phyloP scores from a whole-genome alignment of 2,113 vertebrate genomes.

The Alosa alosa region DNA sequence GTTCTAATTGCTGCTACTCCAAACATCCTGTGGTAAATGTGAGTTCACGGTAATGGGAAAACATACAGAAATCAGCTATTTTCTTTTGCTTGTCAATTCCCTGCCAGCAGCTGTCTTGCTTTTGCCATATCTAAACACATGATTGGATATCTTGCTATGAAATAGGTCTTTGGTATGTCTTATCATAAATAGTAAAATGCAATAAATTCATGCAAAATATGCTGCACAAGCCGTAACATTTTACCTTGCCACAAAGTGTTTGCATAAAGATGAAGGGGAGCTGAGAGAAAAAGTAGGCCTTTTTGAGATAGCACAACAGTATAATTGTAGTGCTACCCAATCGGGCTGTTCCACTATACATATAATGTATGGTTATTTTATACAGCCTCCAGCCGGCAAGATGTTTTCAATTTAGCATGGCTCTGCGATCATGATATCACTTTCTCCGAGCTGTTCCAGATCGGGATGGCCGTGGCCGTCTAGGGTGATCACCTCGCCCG shows the following conservation, averaged over 20 bases:
- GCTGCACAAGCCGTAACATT: slow-evolving; percentile 4
- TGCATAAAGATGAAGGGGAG: slow-evolving; percentile 60
- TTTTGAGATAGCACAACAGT: slow-evolving; percentile 68
- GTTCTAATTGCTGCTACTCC: slow-evolving; percentile 11
- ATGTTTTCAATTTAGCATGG: slow-evolving; percentile 83
- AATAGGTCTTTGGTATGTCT: slow-evolving; percentile 8
- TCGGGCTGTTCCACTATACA: slow-evolving; percentile 72
- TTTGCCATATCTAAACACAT: neutral
- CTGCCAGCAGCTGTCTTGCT: neutral
- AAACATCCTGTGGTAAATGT: neutral
- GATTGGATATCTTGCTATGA: neutral
- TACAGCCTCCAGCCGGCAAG: slow-evolving; percentile 77
- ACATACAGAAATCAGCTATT: neutral
- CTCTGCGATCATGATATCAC: slow-evolving; percentile 80
- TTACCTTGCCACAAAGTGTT: slow-evolving; percentile 49
- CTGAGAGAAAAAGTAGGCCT: slow-evolving; percentile 41
- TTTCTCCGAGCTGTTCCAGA: slow-evolving; percentile 66
- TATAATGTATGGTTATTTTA: slow-evolving; percentile 79
- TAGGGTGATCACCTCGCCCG: slow-evolving; percentile 74
- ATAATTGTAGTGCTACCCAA: slow-evolving; percentile 76
- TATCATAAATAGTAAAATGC: slow-evolving; percentile 17
- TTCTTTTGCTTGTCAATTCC: neutral
- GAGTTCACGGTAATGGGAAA: neutral
- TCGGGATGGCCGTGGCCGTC: slow-evolving; percentile 71
- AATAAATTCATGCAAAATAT: slow-evolving; percentile 9